A percentile compares a stretch with the other conserved stretches of the same genome.
Conservation (phyloP, 2,113 vertebrate genomes). For the Gadus chalcogrammus region DNA sequence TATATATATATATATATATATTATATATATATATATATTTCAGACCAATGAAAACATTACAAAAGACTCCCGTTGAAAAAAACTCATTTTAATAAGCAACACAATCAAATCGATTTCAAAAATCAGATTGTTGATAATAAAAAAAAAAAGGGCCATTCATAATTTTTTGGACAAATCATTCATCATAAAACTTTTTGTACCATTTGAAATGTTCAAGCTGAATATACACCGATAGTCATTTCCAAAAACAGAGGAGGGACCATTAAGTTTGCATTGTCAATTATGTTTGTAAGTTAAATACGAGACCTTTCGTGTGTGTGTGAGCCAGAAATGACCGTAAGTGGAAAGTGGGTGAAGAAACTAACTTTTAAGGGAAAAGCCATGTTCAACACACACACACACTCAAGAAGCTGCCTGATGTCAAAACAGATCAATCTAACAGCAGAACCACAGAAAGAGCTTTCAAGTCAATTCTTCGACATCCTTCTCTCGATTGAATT, state of each 20-base stretch:
- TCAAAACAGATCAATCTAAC: conserved; percentile 21
- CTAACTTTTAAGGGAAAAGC: conserved; percentile 37
- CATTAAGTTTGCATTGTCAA: conserved; percentile 30
- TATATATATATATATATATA: no score
- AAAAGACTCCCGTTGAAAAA: background rate
- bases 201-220: conserved; percentile 18
- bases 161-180: conserved; percentile 34
- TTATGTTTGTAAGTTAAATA: conserved; percentile 40
- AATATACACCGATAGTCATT: conserved; percentile 25
- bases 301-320: conserved; percentile 49
- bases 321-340: conserved; percentile 25
- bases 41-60: no score
- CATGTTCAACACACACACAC: conserved; percentile 21
- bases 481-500: conserved; percentile 1
- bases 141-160: conserved; percentile 19
- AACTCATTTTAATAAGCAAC: conserved; percentile 55
- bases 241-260: conserved; percentile 19
- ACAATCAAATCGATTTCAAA: conserved; percentile 59
- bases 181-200: conserved; percentile 17
- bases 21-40: no score
- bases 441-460: conserved; percentile 31
- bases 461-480: conserved; percentile 25
- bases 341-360: conserved; percentile 26
- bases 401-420: conserved; percentile 31
- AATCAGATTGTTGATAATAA: conserved; percentile 44